Evolutionary conservation across 2,113 vertebrate species (phyloP), one percentile per base, ranked within the genome.

Genomic region (Girardinichthys multiradiatus): DNA sequence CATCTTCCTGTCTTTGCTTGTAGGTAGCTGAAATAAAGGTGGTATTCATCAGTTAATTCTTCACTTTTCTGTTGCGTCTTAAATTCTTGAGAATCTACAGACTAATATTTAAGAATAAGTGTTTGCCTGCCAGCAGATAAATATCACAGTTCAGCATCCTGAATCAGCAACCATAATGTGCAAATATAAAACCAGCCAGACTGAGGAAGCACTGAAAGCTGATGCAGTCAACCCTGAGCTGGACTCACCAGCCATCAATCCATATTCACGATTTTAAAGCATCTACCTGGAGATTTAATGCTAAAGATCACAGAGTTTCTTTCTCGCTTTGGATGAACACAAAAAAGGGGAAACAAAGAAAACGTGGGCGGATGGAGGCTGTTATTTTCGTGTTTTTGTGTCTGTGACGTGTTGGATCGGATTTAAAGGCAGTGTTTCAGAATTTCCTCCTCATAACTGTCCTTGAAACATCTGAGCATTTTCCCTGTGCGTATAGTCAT

Each of bases 261-360:
- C 5, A 2, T 24, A 28, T 29, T 59, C 19, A 28, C 21, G 0
- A 8, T 37, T n/a, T 63, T 27, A 45, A 45, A 45, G 42, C 15
- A 15, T 15, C 14, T 14, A 45, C 14, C 63, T 28, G 4, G 14
- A 67, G 79, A 68, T 57, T 70, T 29, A 60, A 65, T 30, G 69
- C 68, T 57, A 26, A 19, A 68, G 67, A 61, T 60, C 75, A 82
- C 64, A 58, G 76, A 28, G 21, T 30, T 77, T 79, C 79, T 72
- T 54, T 30, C 65, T 72, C 14, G 62, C 45, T 24, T 57, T 24
- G 61, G 39, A 42, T 51, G 17, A 68, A 80, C 67, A 67, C 45
- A 66, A 66, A 72, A 12, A 64, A 95, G 91, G 92, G n/a, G 94
- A 93, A 91, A 90, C 94, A 90, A 86, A 78, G 27, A 72, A 70